A percentile compares a stretch with the other conserved stretches of the same genome.
These are phyloP conservation scores for Hydrozoanthus gracilis DNA, from an alignment of 92 coral and sea anemone species.

Conservation along the genomic window DNA sequence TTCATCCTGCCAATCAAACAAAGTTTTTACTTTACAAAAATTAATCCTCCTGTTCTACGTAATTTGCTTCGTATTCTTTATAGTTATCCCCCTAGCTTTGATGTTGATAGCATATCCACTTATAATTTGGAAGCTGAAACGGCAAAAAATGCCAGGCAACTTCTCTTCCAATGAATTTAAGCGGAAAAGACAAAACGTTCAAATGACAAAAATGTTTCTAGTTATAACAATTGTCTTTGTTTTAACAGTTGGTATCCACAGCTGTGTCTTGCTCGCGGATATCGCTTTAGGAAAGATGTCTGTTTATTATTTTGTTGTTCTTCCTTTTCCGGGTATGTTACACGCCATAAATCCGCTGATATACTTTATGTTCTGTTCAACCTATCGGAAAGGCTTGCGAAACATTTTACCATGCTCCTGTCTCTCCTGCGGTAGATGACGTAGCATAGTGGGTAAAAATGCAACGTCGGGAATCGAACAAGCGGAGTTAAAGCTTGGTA, in stretches of 20 bases:
- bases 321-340: not conserved
- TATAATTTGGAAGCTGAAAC: not conserved
- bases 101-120: not conserved
- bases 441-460: not conserved
- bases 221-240: not conserved
- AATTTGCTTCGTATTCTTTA: not conserved
- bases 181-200: not conserved
- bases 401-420: not conserved
- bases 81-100: not conserved
- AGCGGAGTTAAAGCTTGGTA: not conserved
- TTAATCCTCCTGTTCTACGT: no score
- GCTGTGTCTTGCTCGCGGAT: not conserved
- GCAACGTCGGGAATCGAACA: not conserved
- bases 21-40: no score
- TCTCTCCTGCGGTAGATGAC: not conserved
- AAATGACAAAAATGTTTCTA: not conserved
- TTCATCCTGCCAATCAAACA: not conserved
- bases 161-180: not conserved
- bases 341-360: not conserved
- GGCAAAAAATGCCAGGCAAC: not conserved
- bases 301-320: no score
- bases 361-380: constrained; percentile 2
- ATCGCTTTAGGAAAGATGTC: no score
- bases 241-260: not conserved
- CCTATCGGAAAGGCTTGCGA: not conserved